Evolutionary conservation across 2,797 vertebrate genomes (phyloP).

Genomic region (Carcharodon carcharias): DNA sequence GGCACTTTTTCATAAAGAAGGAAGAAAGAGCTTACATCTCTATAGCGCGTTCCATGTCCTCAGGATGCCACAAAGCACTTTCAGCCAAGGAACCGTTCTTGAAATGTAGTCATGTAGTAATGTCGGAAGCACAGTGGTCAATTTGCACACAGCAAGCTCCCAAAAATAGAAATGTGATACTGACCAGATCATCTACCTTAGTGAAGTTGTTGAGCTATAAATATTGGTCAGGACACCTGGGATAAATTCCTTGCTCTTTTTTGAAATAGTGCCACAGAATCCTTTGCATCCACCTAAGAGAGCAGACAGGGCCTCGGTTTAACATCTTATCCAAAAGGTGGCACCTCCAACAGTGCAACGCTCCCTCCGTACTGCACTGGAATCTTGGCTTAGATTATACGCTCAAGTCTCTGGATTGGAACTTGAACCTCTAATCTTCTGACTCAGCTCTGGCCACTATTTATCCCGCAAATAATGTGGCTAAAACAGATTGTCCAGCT

Average conservation of each 20-base stretch:
- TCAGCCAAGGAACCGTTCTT: not conserved
- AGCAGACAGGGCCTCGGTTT: too few species aligned
- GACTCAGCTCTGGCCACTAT: not conserved
- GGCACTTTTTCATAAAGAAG: not conserved
- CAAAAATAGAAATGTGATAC: too few species aligned
- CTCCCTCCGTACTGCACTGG: too few species aligned
- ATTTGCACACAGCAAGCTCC: not conserved
- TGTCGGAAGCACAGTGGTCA: not conserved
- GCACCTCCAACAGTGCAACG: too few species aligned
- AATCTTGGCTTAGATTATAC: not conserved
- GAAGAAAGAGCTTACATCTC: not conserved
- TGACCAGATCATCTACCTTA: not conserved
- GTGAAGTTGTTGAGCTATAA: not conserved
- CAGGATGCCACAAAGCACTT: not conserved
- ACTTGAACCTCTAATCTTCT: not conserved
- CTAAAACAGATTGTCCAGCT: not conserved
- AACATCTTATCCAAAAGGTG: too few species aligned
- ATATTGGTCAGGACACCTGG: not conserved
- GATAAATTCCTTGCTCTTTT: not conserved
- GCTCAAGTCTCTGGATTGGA: not conserved
- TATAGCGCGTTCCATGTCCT: not conserved
- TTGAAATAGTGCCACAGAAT: not conserved
- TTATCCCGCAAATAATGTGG: not conserved
- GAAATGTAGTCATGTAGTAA: not conserved
- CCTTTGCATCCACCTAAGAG: too few species aligned